Evolutionary conservation across 2,888 invertebrate species (phyloP).

Genomic region (Monopis laevigella): DNA sequence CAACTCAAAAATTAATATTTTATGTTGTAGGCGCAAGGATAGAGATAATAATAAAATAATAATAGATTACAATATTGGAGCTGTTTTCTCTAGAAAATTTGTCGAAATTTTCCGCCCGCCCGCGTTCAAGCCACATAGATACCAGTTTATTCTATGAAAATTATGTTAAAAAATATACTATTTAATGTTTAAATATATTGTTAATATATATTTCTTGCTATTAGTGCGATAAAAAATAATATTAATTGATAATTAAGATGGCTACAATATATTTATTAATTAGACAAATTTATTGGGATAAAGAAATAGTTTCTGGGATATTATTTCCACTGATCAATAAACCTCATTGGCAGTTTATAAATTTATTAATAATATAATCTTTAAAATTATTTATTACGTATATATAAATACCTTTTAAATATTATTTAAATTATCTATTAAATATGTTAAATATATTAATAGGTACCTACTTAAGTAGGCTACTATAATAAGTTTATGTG

Average conservation of each 20-base stretch:
- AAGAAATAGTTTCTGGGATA: no score
- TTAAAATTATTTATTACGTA: no score
- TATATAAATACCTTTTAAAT: no score
- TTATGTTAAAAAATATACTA: neutral
- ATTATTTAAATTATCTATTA: no score
- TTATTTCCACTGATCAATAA: no score
- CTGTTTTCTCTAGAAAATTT: conserved; percentile 44
- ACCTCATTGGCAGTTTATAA: no score
- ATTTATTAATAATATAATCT: no score
- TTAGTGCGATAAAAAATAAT: neutral
- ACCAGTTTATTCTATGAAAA: conserved; percentile 17
- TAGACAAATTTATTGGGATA: no score
- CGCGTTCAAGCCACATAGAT: conserved; percentile 24
- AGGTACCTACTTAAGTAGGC: no score
- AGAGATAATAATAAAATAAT: conserved; percentile 24
- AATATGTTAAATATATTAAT: no score
- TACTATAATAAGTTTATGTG: no score
- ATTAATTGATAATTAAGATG: conserved; percentile 1
- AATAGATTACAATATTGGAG: conserved; percentile 27
- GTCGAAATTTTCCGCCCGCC: conserved; percentile 49
- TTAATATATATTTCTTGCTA: neutral
- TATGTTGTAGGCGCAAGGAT: conserved; percentile 49
- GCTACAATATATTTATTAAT: neutral
- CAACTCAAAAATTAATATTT: conserved; percentile 31
- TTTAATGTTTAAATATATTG: neutral